Conservation (phyloP, 2,113 vertebrate genomes). For the Gallinago jamesoni region DNA sequence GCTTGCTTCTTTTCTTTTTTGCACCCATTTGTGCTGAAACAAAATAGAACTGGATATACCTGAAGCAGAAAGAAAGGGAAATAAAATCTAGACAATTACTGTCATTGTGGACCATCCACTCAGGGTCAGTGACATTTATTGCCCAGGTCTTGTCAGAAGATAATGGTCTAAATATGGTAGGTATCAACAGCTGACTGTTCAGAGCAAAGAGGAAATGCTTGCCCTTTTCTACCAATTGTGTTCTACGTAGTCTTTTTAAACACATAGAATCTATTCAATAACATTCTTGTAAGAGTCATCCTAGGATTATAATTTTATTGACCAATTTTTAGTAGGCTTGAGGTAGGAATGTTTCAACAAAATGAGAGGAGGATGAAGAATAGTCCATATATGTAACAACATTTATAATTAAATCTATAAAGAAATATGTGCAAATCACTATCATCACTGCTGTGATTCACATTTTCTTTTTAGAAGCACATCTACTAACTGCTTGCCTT, state of each 20-base stretch:
- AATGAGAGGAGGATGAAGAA: neutral
- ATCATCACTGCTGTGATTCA: neutral
- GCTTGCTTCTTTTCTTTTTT: accelerated
- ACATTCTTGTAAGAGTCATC: neutral
- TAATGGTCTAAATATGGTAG: neutral
- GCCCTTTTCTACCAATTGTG: neutral
- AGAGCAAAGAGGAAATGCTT: neutral
- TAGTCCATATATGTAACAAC: neutral
- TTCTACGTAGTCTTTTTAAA: neutral
- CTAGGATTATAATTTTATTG: neutral
- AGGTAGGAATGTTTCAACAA: neutral
- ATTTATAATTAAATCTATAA: neutral
- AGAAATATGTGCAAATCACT: neutral
- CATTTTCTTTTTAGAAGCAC: neutral
- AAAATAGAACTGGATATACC: neutral
- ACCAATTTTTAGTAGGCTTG: neutral
- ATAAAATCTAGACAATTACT: neutral
- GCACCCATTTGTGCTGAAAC: neutral
- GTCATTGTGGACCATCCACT: neutral
- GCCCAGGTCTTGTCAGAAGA: neutral
- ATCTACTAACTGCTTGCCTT: neutral
- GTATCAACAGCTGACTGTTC: neutral
- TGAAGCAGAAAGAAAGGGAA: neutral
- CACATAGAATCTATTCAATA: neutral
- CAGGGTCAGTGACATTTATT: neutral